Evolutionary conservation across 2,888 invertebrate species (phyloP), one percentile per base, ranked within the genome.

Genomic region (Oegoconia quadripuncta): DNA sequence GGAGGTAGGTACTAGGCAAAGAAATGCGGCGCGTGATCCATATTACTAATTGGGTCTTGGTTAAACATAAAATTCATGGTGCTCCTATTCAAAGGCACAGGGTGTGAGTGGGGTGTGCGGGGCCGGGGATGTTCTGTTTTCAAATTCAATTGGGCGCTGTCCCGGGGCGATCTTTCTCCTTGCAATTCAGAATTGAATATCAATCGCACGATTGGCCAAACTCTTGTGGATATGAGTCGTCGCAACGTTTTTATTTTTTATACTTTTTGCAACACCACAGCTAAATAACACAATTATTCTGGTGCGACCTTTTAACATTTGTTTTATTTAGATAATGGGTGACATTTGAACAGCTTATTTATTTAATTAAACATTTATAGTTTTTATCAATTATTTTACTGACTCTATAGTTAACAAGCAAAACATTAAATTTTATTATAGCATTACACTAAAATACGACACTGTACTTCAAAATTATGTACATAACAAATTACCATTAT

Each of bases 131-230:
- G 80, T 71, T 75, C 74, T 80, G 79, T 81, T 86, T 84, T 83
- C 84, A 86, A 86, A 84, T 86, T 86, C 81, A 83, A 86, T 86
- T 81, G 84, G 72, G 67, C 79, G 70, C 71, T 74, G 83, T 82
- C 84, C 82, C 82, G 78, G 62, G 79, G 84, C 84, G 84, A 83
- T 84, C 82, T 83, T 83, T 82, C 75, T 74, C 74, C 65, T 69
- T 68, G 72, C 74, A 68, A 76, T 74, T 69, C 74, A 64, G 81
- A 83, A 86, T 86, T 83, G 86, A 86, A 86, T 86, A 86, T 83
- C 83, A 84, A 84, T 86, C 74, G 75, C 64, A 66, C 59, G 61
- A 64, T 64, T 64, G 55, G 62, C 58, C 62, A 68, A 53, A 47
- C 52, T 51, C 49, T 39, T 64, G 61, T 74, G 82, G 83, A 83